Evolutionary conservation across 2,888 invertebrate species (phyloP).

Genomic region (Lasioglossum figueresi): DNA sequence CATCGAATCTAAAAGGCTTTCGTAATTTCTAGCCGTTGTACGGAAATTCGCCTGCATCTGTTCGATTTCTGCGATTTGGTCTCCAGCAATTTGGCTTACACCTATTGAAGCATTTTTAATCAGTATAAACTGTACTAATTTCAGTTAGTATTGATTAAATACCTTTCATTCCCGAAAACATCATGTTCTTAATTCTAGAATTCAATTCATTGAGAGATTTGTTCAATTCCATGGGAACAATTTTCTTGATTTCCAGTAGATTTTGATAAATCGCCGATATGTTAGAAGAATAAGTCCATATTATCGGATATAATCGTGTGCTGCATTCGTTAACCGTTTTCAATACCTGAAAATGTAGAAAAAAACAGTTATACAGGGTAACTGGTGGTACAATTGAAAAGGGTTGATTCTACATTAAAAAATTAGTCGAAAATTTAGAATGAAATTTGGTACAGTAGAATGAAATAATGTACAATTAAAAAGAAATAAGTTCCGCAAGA

Average conservation of each 20-base stretch:
- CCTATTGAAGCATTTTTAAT: slow-evolving; percentile 64
- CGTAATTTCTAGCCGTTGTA: slow-evolving; percentile 89
- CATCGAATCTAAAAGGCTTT: slow-evolving; percentile 88
- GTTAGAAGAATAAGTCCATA: slow-evolving; percentile 87
- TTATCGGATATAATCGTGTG: slow-evolving; percentile 90
- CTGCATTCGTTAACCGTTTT: slow-evolving; percentile 89
- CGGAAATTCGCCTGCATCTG: slow-evolving; percentile 88
- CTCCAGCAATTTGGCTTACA: slow-evolving; percentile 85
- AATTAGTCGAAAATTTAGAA: no score
- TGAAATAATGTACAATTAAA: no score
- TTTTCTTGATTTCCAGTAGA: slow-evolving; percentile 86
- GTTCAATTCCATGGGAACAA: slow-evolving; percentile 87
- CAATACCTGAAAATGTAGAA: slow-evolving; percentile 85
- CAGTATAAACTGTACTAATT: background rate
- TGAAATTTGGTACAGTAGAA: no score
- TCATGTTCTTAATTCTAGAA: slow-evolving; percentile 88
- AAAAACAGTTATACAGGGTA: background rate
- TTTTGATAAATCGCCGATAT: slow-evolving; percentile 86
- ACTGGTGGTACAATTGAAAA: background rate
- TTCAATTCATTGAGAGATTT: slow-evolving; percentile 89
- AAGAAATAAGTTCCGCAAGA: no score
- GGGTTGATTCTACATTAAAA: no score
- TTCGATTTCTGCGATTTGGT: slow-evolving; percentile 88
- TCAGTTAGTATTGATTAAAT: slow-evolving; percentile 31
- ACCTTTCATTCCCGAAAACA: slow-evolving; percentile 87